Percentiles rank a stretch among this genome's conserved stretches.
These are phyloP conservation scores for Drosophila pachea DNA, from an alignment of 1,140 invertebrate genomes.

Conservation along the genomic window DNA sequence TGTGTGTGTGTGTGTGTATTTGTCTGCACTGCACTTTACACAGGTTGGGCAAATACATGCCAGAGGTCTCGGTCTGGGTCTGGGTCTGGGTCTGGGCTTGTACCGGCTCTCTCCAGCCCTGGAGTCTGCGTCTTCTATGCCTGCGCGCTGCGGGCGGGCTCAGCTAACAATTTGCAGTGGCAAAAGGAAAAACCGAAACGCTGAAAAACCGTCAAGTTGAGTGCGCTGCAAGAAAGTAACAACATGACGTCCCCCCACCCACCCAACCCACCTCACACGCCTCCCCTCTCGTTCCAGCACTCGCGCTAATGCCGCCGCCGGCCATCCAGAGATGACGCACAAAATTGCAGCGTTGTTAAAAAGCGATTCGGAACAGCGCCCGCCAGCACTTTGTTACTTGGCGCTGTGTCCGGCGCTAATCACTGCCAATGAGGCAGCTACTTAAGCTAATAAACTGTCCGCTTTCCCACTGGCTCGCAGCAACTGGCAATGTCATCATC, in stretches of 20 bases:
- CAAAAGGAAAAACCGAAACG: constrained; percentile 18
- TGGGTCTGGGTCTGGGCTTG: not conserved
- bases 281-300: not conserved
- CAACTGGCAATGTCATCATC: constrained; percentile 69
- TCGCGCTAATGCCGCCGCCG: constrained; percentile 6
- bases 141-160: constrained; percentile 50
- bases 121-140: not conserved
- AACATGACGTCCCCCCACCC: constrained; percentile 64
- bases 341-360: constrained; percentile 71
- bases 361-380: constrained; percentile 62
- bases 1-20: constrained; percentile 7
- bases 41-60: constrained; percentile 42
- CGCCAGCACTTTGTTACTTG: constrained; percentile 40
- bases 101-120: not conserved
- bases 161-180: constrained; percentile 62
- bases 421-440: constrained; percentile 68
- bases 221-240: constrained; percentile 70
- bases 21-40: constrained; percentile 43
- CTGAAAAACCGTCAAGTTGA: constrained; percentile 26
- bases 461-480: not conserved
- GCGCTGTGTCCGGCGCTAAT: constrained; percentile 45
- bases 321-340: constrained; percentile 15
- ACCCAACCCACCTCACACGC: not conserved
- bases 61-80: constrained; percentile 22
- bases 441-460: constrained; percentile 70